Evolutionary conservation across 2,113 vertebrate genomes (phyloP).

Genomic region (Microcebus tavaratra): DNA sequence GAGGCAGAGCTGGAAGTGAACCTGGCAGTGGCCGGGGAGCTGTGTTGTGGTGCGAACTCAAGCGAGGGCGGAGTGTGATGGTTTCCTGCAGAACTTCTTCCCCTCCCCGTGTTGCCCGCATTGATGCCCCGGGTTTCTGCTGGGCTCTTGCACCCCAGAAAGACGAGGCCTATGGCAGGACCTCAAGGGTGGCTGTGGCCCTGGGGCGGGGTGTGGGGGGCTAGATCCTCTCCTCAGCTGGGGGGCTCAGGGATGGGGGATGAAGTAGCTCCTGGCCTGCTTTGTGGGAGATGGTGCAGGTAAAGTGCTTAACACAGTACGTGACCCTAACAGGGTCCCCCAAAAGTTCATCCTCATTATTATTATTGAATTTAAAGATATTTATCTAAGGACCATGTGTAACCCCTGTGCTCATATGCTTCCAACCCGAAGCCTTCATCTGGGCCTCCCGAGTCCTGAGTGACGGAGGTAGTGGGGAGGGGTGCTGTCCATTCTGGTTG

Average conservation of each 20-base stretch:
- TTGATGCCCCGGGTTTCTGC: background rate
- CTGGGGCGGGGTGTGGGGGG: background rate
- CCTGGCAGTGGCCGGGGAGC: background rate
- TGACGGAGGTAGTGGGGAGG: background rate
- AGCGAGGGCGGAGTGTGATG: background rate
- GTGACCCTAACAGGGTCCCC: background rate
- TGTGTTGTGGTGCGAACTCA: background rate
- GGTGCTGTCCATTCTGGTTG: background rate
- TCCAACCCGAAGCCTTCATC: background rate
- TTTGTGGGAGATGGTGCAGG: background rate
- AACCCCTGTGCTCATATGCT: background rate
- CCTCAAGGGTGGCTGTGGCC: background rate
- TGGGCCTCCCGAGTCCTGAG: background rate
- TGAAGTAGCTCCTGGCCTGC: background rate
- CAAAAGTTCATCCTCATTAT: background rate
- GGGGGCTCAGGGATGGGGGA: background rate
- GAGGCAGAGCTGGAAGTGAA: background rate
- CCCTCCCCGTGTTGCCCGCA: rapidly evolving
- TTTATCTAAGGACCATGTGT: background rate
- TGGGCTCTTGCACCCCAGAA: background rate
- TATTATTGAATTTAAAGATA: background rate
- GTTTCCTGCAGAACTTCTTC: background rate
- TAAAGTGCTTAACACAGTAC: constrained; percentile 57
- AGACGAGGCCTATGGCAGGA: background rate
- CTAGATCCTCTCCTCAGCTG: background rate